phyloP scores from a whole-genome alignment of 2,113 vertebrate species.

The Chelonoidis abingdonii region DNA sequence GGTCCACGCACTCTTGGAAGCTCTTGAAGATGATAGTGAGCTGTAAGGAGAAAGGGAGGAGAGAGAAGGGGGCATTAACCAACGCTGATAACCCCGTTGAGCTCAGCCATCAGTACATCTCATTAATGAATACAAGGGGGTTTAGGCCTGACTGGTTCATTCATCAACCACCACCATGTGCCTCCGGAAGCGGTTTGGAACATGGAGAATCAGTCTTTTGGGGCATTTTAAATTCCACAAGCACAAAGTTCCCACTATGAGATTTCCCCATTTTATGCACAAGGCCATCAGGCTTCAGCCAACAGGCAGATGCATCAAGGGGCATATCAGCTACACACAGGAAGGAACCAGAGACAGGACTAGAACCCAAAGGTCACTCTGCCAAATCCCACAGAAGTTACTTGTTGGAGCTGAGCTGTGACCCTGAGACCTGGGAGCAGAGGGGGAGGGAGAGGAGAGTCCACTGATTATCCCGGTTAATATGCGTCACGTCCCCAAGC shows the following conservation, averaged over 20 bases:
- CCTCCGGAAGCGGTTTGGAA: rapidly evolving
- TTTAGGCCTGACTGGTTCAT: not conserved
- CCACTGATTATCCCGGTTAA: not conserved
- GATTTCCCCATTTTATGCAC: not conserved
- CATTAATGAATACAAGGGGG: not conserved
- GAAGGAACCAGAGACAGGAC: not conserved
- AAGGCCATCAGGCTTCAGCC: not conserved
- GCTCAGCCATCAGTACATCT: not conserved
- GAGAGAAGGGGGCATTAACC: not conserved
- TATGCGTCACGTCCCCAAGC: not conserved
- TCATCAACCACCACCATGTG: not conserved
- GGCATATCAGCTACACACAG: rapidly evolving
- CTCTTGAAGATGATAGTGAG: conserved; percentile 99
- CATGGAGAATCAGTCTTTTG: not conserved
- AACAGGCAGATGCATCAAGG: not conserved
- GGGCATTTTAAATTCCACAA: rapidly evolving
- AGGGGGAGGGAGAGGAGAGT: not conserved
- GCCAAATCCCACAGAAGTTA: rapidly evolving
- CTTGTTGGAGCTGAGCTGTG: not conserved
- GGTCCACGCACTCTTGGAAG: conserved; percentile 96
- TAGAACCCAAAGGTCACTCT: not conserved
- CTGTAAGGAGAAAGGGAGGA: conserved; percentile 66
- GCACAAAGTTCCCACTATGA: not conserved
- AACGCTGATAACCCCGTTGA: rapidly evolving
- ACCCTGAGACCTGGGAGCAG: not conserved